These are phyloP conservation scores for Aleiodes alternator DNA, from an alignment of 2,888 invertebrate species.

Conservation along the genomic window DNA sequence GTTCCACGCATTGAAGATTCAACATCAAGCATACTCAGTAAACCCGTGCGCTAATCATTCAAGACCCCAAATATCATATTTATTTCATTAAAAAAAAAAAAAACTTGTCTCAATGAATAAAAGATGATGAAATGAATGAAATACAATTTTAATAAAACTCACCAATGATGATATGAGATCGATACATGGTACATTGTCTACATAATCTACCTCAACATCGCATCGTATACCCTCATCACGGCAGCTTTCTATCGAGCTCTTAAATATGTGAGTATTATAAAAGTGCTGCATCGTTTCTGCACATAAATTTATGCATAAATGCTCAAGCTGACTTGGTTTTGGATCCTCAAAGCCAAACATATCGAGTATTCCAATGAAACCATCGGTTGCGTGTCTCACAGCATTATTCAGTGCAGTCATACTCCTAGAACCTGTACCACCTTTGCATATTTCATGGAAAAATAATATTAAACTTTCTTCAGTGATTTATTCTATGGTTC, in stretches of 20 bases:
- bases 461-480: constrained; percentile 8
- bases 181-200: constrained; percentile 96
- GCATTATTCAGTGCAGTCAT: constrained; percentile 95
- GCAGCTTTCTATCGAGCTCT: constrained; percentile 94
- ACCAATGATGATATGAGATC: constrained; percentile 94
- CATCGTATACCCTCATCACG: constrained; percentile 94
- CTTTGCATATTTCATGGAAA: constrained; percentile 58
- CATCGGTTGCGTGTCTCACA: constrained; percentile 94
- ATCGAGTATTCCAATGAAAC: constrained; percentile 95
- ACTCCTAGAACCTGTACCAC: constrained; percentile 86
- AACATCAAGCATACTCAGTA: constrained; percentile 93
- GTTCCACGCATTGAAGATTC: constrained; percentile 91
- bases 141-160: constrained; percentile 60
- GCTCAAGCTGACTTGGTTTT: constrained; percentile 92
- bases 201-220: constrained; percentile 94
- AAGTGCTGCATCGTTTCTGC: constrained; percentile 99
- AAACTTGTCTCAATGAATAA: neutral
- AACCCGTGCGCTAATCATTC: constrained; percentile 83
- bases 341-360: constrained; percentile 98
- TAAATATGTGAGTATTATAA: constrained; percentile 97
- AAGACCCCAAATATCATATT: constrained; percentile 6
- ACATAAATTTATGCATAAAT: constrained; percentile 95
- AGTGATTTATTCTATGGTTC: no score
- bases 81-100: no score
- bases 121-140: no score